These are phyloP conservation scores for Tragelaphus eurycerus DNA, from an alignment of 2,797 vertebrate species.

Conservation along the genomic window DNA sequence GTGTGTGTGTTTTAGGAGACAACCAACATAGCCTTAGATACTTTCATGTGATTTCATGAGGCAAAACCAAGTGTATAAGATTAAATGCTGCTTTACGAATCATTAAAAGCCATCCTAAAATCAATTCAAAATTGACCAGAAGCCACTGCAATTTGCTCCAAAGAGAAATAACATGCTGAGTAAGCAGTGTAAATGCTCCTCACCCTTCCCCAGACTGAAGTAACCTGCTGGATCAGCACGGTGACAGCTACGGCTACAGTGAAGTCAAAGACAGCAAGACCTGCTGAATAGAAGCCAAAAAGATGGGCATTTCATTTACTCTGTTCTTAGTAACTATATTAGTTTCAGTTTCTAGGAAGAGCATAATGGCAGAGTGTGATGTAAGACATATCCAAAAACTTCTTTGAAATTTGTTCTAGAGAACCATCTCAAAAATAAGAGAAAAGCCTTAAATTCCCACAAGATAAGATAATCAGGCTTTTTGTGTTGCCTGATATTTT, in stretches of 20 bases:
- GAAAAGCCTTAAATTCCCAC: background rate
- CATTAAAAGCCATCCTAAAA: slow-evolving; percentile 63
- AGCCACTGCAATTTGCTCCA: slow-evolving; percentile 57
- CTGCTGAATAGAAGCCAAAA: background rate
- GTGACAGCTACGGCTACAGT: background rate
- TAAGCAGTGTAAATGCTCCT: background rate
- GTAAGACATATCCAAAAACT: background rate
- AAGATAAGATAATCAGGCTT: background rate
- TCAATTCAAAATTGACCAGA: slow-evolving; percentile 64
- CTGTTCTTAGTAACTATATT: background rate
- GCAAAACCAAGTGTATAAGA: slow-evolving; percentile 21
- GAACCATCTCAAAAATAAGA: background rate
- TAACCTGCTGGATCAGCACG: slow-evolving; percentile 34
- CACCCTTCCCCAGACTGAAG: background rate
- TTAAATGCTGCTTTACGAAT: slow-evolving; percentile 66
- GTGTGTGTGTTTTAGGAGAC: background rate
- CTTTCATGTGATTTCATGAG: slow-evolving; percentile 27
- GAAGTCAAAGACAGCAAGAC: background rate
- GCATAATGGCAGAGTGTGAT: background rate
- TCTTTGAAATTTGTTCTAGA: background rate
- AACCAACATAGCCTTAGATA: background rate
- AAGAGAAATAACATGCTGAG: slow-evolving; percentile 56
- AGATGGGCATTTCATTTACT: background rate
- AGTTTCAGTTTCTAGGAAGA: background rate
- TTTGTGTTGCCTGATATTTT: background rate